Percentiles rank a stretch among this genome's conserved stretches.
phyloP scores from a whole-genome alignment of 2,888 invertebrate genomes.

The Xanthia icteritia region DNA sequence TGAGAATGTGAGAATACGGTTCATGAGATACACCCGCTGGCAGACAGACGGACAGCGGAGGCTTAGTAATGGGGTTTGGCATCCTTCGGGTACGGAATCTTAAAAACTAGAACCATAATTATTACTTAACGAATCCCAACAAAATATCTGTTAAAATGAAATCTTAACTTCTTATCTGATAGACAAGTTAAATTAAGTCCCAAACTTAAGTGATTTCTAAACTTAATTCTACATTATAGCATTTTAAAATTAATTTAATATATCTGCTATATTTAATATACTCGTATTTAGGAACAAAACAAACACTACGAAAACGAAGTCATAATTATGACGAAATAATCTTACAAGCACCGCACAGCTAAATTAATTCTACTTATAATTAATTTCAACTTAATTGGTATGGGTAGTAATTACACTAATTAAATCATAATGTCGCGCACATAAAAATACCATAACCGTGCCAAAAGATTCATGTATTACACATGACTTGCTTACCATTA shows the following conservation, averaged over 20 bases:
- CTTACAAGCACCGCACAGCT: neutral
- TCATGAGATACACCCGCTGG: too few relatives aligned
- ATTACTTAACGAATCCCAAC: neutral
- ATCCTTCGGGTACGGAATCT: too few relatives aligned
- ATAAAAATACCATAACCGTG: constrained; percentile 33
- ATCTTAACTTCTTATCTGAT: neutral
- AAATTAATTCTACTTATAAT: neutral
- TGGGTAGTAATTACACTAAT: constrained; percentile 21
- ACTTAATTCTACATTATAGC: too few relatives aligned
- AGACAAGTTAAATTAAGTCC: neutral
- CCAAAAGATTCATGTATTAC: constrained; percentile 34
- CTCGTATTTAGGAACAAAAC: neutral
- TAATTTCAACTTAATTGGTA: neutral
- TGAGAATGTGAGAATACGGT: too few relatives aligned
- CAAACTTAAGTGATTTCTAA: too few relatives aligned
- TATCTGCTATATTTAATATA: too few relatives aligned
- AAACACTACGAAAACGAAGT: too few relatives aligned
- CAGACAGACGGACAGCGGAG: too few relatives aligned
- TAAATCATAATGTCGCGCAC: constrained; percentile 3
- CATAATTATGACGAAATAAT: neutral
- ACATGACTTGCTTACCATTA: constrained; percentile 44
- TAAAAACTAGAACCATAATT: neutral
- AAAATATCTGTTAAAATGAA: neutral
- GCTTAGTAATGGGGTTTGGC: too few relatives aligned
- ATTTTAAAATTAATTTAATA: neutral